Evolutionary conservation across 2,113 vertebrate species (phyloP), one percentile per base, ranked within the genome.

Genomic region (Brachypteracias leptosomus): DNA sequence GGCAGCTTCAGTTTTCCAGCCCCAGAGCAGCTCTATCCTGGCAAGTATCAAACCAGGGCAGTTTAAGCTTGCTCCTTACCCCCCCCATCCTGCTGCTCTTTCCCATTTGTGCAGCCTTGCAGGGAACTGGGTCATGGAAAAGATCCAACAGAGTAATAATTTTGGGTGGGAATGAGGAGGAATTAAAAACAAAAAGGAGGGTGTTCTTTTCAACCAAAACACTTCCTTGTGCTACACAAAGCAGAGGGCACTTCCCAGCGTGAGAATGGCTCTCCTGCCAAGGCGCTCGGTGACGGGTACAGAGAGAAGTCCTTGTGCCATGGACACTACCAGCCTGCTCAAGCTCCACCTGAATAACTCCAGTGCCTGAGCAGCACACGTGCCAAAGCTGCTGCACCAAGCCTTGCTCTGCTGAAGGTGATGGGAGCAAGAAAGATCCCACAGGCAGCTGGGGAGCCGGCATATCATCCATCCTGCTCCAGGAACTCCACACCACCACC

Each of bases 191-290:
- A 96, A 89, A 91, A 42, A 87, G 31, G 16, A 68, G 58, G 33
- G 44, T 90, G 79, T 95, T 95, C 81, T 78, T 93, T 96, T 94
- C 76, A 92, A 55, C 29, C 51, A 73, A 66, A 67, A 61, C 92
- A 70, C 88, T 97, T 97, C 96, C 95, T 93, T 35, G 16, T 67
- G 18, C 21, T 59, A 16, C 74, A 96, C 96, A 97, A 97, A 83
- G 71, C 78, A 68, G 54, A 91, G 92, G 94, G 92, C 90, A 90
- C 63, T 70, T 72, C 82, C 47, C 95, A 88, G 96, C 92, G 95
- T 97, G 96, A 96, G 96, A 97, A 97, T 7, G 20, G 82, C 36
- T 17, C 18, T 46, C 58, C 67, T 96, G 96, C 96, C 96, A 97
- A 93, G 65, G 72, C 4, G 21, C 62, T 20, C 7, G 0, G 31